Conservation (phyloP, 2,888 invertebrate species). For the Drymonia ruficornis region DNA sequence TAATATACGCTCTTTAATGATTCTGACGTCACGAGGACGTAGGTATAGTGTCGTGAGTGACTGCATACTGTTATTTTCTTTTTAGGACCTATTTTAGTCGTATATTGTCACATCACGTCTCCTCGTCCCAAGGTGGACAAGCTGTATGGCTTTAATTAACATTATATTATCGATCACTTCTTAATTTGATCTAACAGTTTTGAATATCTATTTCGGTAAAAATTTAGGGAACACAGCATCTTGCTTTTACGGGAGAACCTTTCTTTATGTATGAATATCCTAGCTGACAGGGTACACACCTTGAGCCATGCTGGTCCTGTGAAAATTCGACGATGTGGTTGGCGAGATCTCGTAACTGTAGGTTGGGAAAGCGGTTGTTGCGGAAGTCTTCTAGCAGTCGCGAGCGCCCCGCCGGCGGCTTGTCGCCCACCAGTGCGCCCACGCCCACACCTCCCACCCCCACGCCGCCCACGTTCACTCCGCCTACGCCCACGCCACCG, state of each 20-base stretch:
- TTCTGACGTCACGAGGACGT: not conserved
- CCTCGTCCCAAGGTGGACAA: no score
- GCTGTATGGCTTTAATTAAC: no score
- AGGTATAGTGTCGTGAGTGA: not conserved
- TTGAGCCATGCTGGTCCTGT: constrained; percentile 99
- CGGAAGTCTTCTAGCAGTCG: constrained; percentile 98
- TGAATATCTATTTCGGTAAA: no score
- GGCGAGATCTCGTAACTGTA: constrained; percentile 96
- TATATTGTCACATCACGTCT: no score
- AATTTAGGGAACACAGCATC: no score
- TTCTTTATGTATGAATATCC: no score
- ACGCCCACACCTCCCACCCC: constrained; percentile 55
- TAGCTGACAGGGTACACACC: constrained; percentile 57
- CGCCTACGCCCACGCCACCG: constrained; percentile 68
- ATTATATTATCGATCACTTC: no score
- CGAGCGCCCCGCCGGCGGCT: constrained; percentile 90
- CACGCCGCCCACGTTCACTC: constrained; percentile 56
- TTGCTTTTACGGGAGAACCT: no score
- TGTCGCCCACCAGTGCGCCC: constrained; percentile 73
- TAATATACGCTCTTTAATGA: not conserved
- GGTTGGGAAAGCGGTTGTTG: constrained; percentile 94
- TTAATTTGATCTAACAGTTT: no score
- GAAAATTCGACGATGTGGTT: constrained; percentile 99
- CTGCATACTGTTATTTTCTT: not conserved
- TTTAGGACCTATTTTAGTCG: no score